Evolutionary conservation across 2,888 invertebrate species (phyloP).

Genomic region (Hypolimnas misippus): DNA sequence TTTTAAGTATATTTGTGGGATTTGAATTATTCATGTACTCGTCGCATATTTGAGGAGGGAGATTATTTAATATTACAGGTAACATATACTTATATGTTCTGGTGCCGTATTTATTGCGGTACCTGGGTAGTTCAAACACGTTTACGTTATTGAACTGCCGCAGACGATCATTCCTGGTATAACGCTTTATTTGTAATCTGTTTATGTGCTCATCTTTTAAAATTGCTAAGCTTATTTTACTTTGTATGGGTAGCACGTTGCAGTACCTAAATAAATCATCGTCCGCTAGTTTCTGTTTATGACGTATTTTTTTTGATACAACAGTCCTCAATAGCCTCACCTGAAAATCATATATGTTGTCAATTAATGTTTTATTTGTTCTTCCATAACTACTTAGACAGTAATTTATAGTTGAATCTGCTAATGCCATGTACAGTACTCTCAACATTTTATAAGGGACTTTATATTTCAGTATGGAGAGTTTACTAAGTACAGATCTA

Average conservation of each 20-base stretch:
- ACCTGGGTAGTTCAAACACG: too few relatives aligned
- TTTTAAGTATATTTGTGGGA: too few relatives aligned
- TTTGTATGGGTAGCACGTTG: neutral
- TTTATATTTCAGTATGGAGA: neutral
- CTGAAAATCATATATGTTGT: too few relatives aligned
- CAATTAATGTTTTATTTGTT: conserved; percentile 27
- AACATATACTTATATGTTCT: too few relatives aligned
- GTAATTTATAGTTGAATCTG: conserved; percentile 3
- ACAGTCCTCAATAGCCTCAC: too few relatives aligned
- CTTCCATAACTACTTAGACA: conserved; percentile 11
- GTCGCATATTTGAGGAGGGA: too few relatives aligned
- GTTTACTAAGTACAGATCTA: neutral
- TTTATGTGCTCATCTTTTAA: neutral
- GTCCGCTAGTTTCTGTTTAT: conserved; percentile 33
- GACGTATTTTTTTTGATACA: too few relatives aligned
- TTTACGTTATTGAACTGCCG: too few relatives aligned
- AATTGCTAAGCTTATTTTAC: neutral
- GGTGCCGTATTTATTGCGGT: too few relatives aligned
- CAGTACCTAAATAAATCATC: conserved; percentile 18
- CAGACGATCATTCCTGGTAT: too few relatives aligned
- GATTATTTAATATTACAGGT: too few relatives aligned
- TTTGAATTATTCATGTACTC: too few relatives aligned
- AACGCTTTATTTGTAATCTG: conserved; percentile 1
- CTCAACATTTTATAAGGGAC: conserved; percentile 4
- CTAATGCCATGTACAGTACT: conserved; percentile 3